Evolutionary conservation across 2,888 invertebrate genomes (phyloP), one percentile per base, ranked within the genome.

Genomic region (Synanthedon formicaeformis): DNA sequence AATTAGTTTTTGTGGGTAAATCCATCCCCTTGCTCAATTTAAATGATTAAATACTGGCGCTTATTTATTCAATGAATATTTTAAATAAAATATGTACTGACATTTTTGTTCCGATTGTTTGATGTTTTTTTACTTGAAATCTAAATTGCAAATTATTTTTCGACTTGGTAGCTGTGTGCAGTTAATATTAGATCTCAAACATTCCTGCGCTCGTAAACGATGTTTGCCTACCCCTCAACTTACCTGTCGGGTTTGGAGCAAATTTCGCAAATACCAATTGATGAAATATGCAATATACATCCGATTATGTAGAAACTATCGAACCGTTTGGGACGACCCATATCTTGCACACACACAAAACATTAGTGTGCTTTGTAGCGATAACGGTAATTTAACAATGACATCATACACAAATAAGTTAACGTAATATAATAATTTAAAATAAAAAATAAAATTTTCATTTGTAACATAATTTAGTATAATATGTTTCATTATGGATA

Each of bases 211-310:
- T 58, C 58, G 54, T 58, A 61, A 57, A 60, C 60, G 59, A 56
- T 71, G 61, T 71, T 67, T 67, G 64, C 61, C 51, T 48, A 57
- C 55, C 58, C 58, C 65, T 12, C 50, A 52, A 40, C 51, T 34
- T 51, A 50, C 51, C 51, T 52, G 52, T 55, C 58, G 62, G 60
- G 59, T 64, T 65, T 62, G 56, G 59, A 53, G 56, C 62, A 63
- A 66, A 66, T 66, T 66, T 64, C 62, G 58, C 56, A 67, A 66
- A 74, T 71, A 68, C 69, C 66, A 61, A 66, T 65, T 64, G 62
- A 63, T 69, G 61, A 73, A 73, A 72, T 73, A 75, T 73, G 67
- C 69, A 67, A 63, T 64, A 63, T 57, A 63, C 57, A 60, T 64
- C 56, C 60, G 59, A 53, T 54, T 45, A 55, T 59, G 60, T 57